Percentiles rank a stretch among this genome's conserved stretches.
Conservation (phyloP, 2,113 vertebrate species). For the Pseudorasbora parva region DNA sequence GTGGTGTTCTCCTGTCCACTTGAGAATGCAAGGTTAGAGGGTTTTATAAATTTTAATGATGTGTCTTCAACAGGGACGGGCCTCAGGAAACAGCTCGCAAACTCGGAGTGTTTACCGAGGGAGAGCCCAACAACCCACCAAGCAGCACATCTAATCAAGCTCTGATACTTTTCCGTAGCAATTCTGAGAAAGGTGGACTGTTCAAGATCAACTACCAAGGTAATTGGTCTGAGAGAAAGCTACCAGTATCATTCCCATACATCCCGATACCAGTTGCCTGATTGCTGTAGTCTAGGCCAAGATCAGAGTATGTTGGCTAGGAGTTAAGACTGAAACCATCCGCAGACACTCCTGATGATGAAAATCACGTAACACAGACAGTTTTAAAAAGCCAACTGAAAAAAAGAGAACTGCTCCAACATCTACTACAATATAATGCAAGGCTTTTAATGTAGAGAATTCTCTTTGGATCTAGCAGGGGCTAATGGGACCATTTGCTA, state of each 20-base stretch:
- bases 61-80: slow-evolving; percentile 83
- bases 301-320: not conserved
- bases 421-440: not conserved
- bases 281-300: not conserved
- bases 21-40: not conserved
- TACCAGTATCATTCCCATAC: not conserved
- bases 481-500: not conserved
- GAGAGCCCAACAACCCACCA: slow-evolving; percentile 82
- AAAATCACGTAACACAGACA: no score
- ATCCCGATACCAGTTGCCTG: not conserved
- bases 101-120: slow-evolving; percentile 90
- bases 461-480: not conserved
- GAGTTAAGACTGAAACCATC: not conserved
- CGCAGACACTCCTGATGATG: no score
- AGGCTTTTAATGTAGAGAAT: not conserved
- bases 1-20: not conserved
- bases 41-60: not conserved
- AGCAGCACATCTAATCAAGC: slow-evolving; percentile 94
- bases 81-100: slow-evolving; percentile 87
- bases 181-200: slow-evolving; percentile 86
- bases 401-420: not conserved
- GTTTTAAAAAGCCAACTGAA: not conserved
- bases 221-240: slow-evolving; percentile 58
- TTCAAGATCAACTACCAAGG: slow-evolving; percentile 89
- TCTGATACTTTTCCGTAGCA: slow-evolving; percentile 90